A percentile compares a stretch with the other conserved stretches of the same genome.
Conservation (phyloP, 2,113 vertebrate genomes). For the Aptenodytes patagonicus region DNA sequence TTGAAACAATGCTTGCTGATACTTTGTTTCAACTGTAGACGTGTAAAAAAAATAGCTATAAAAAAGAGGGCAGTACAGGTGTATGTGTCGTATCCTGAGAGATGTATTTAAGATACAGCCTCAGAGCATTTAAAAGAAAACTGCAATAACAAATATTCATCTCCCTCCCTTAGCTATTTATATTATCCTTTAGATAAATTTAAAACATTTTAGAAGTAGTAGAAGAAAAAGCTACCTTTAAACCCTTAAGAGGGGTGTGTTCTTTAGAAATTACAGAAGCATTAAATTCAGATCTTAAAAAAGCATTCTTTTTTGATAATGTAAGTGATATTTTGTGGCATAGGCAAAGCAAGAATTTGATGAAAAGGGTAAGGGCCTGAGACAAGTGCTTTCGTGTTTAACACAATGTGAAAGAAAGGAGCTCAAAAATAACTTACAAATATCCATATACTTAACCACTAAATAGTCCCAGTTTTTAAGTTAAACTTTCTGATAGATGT, state of each 20-base stretch:
- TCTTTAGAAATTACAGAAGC: background rate
- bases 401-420: background rate
- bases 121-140: background rate
- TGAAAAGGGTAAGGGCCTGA: background rate
- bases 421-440: background rate
- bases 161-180: background rate
- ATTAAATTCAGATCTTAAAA: background rate
- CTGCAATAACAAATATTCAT: background rate
- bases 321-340: background rate
- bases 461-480: background rate
- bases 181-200: background rate
- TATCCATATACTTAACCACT: background rate
- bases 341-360: background rate
- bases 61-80: background rate
- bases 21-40: background rate
- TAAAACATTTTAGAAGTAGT: background rate
- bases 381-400: background rate
- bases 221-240: background rate
- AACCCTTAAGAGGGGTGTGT: background rate
- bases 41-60: background rate
- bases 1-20: background rate
- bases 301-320: background rate
- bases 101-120: background rate
- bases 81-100: background rate
- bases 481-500: background rate